Evolutionary conservation across 2,797 vertebrate genomes (phyloP).

Genomic region (Chrosomus eos): DNA sequence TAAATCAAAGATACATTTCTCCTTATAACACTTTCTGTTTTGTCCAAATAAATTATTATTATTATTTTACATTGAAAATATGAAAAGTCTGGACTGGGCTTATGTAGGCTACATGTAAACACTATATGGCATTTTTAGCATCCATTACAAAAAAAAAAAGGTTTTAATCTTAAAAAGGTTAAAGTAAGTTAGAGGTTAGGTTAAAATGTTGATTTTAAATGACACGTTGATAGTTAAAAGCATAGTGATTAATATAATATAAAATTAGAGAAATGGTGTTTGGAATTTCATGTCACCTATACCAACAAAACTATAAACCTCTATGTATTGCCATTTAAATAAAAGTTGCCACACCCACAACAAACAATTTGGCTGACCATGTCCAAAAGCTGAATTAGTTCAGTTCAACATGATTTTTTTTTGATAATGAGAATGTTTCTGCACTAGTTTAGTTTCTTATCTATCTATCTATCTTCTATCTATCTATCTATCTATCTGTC

Average conservation of each 20-base stretch:
- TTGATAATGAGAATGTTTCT: no score
- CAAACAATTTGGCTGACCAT: not conserved
- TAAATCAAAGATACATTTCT: not conserved
- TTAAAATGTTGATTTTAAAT: no score
- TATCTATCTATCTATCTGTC: no score
- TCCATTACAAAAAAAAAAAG: no score
- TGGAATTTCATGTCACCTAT: not conserved
- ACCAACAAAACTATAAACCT: not conserved
- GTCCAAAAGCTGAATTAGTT: not conserved
- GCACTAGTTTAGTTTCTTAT: no score
- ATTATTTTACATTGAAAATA: not conserved
- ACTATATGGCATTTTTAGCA: not conserved
- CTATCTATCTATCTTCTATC: no score
- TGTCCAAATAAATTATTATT: not conserved
- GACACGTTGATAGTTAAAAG: not conserved
- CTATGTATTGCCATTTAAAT: not conserved
- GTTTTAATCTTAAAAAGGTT: no score
- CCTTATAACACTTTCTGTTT: not conserved
- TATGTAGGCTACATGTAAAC: no score
- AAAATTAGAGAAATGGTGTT: not conserved
- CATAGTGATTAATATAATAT: not conserved
- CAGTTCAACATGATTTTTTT: not conserved
- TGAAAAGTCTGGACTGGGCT: no score
- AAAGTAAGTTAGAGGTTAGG: no score
- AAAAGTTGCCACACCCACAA: not conserved